Evolutionary conservation across 2,888 invertebrate genomes (phyloP).

Genomic region (Argynnis bischoffii): DNA sequence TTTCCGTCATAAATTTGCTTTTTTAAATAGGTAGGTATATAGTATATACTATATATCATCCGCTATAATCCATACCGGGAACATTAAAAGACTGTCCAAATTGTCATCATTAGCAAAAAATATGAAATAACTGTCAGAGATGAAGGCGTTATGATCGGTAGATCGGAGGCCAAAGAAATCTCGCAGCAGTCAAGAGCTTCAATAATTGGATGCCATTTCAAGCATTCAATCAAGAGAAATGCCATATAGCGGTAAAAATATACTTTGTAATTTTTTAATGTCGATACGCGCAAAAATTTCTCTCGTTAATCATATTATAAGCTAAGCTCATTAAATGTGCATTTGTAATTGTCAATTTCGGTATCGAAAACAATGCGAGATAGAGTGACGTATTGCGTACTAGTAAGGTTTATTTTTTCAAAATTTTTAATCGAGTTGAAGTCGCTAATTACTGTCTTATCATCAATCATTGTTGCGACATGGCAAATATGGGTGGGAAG

Average conservation of each 20-base stretch:
- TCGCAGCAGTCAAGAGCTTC: constrained; percentile 30
- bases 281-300: constrained; percentile 25
- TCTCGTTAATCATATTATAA: constrained; percentile 72
- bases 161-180: constrained; percentile 32
- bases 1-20: background rate
- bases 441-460: constrained; percentile 65
- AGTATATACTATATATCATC: too few relatives aligned
- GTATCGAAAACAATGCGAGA: constrained; percentile 19
- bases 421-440: constrained; percentile 6
- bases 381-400: constrained; percentile 20
- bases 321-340: constrained; percentile 73
- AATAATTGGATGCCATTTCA: constrained; percentile 43
- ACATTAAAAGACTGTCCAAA: background rate
- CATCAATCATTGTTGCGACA: constrained; percentile 64
- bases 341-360: constrained; percentile 76
- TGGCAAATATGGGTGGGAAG: constrained; percentile 34
- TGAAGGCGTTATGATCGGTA: constrained; percentile 18
- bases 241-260: constrained; percentile 36
- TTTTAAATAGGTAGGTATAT: background rate
- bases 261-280: constrained; percentile 33
- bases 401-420: constrained; percentile 21
- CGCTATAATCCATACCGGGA: background rate
- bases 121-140: constrained; percentile 8
- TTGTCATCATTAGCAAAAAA: background rate
- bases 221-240: constrained; percentile 41